A percentile compares a stretch with the other conserved stretches of the same genome.
Conservation (phyloP, 2,113 vertebrate species). For the Gavia stellata region DNA sequence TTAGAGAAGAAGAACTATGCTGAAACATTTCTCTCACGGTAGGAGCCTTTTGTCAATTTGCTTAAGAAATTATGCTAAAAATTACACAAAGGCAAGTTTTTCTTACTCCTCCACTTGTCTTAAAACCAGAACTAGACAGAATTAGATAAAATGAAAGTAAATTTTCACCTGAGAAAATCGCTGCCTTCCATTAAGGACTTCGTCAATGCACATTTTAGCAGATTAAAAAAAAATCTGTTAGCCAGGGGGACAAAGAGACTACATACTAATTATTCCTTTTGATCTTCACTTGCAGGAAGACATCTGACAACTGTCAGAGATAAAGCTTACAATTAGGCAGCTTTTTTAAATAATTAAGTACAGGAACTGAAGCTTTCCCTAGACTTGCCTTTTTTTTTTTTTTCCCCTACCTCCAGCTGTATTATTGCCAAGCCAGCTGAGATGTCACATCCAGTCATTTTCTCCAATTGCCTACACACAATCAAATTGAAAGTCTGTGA, state of each 20-base stretch:
- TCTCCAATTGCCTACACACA: background rate
- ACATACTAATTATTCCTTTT: conserved; percentile 57
- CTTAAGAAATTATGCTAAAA: conserved; percentile 44
- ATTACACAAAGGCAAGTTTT: conserved; percentile 33
- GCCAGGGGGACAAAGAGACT: conserved; percentile 41
- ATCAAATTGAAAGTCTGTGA: background rate
- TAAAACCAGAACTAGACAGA: conserved; percentile 25
- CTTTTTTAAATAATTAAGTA: conserved; percentile 53
- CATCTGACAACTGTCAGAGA: conserved; percentile 56
- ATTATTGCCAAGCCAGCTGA: background rate
- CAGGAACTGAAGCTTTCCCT: background rate
- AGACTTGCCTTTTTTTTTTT: background rate
- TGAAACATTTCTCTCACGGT: conserved; percentile 40
- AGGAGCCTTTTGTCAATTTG: conserved; percentile 36
- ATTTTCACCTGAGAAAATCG: conserved; percentile 51
- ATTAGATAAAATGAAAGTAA: conserved; percentile 38
- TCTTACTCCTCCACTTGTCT: conserved; percentile 20
- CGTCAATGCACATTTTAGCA: conserved; percentile 22
- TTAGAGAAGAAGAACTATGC: background rate
- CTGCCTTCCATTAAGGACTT: conserved; percentile 27
- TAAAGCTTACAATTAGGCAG: conserved; percentile 52
- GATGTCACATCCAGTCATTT: background rate
- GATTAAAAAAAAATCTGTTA: conserved; percentile 24
- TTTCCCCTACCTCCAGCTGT: background rate
- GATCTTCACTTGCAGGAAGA: conserved; percentile 52